Evolutionary conservation across 2,113 vertebrate genomes (phyloP).

Genomic region (Phocoena sinus): DNA sequence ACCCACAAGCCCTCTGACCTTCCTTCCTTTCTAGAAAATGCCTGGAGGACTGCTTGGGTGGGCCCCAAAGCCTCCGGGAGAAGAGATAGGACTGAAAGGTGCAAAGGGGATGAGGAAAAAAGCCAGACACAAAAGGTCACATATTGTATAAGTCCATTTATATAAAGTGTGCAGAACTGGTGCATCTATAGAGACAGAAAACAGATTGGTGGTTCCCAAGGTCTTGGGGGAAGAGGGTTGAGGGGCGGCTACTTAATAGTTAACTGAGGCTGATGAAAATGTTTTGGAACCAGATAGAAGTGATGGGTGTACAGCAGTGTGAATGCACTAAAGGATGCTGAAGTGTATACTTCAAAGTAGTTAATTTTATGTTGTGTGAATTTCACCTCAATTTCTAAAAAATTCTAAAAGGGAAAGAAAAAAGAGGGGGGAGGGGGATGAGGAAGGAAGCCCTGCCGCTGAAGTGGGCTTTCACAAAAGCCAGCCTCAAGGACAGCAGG

Average conservation of each 20-base stretch:
- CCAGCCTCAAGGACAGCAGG: background rate
- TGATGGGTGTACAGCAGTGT: no score
- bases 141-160: accelerated
- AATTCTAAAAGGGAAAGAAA: background rate
- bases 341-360: background rate
- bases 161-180: background rate
- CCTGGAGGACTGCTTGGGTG: background rate
- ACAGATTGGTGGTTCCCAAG: background rate
- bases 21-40: background rate
- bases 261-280: background rate
- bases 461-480: background rate
- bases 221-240: no score
- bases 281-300: background rate
- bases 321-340: background rate
- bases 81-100: background rate
- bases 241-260: background rate
- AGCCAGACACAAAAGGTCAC: background rate
- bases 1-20: background rate
- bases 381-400: background rate
- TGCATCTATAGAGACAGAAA: background rate
- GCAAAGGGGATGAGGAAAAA: background rate
- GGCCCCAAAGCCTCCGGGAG: background rate
- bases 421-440: background rate
- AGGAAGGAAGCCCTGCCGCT: background rate
- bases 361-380: background rate